Evolutionary conservation across 2,888 invertebrate species (phyloP), one percentile per base, ranked within the genome.

Genomic region (Lobophora halterata): DNA sequence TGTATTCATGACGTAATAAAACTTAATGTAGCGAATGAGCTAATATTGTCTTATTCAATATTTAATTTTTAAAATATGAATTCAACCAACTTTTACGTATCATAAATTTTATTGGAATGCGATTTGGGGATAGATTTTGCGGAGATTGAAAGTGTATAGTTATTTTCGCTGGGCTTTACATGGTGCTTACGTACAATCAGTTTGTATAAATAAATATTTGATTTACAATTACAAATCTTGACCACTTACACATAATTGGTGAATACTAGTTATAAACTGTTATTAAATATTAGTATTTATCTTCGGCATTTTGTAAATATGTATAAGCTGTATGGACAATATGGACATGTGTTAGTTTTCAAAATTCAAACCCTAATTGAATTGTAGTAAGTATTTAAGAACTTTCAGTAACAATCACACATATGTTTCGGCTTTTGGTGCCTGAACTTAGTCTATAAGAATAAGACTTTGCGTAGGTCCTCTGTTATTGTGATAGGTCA

Each of bases 31-130:
- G 75, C 86, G 83, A 79, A 69, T 85, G 86, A 86, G 83, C 83
- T 86, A 86, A 87, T 86, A 87, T 87, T 86, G 87, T 87, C 72
- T 86, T 80, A 86, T 81, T 75, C 79, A 80, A 87, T 86, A 80
- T 85, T 86, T 83, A 83, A 82, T 77, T 79, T 43, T 81, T 72
- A 52, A 75, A 79, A 80, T 70, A 71, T 70, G 55, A 73, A 71
- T 79, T 77, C 66, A 54, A 56, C 53, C 66, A 75, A 79, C 74
- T 82, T 79, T 80, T 67, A 71, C 81, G 78, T 71, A 63, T 71
- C 79, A 81, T 83, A 76, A 80, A 79, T 71, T 83, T 79, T 74
- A 69, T 75, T 68, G 55, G 56, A 51, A 43, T 55, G 36, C 49
- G 52, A 55, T 49, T 27, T 23, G 46, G 51, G 54, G 53, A 45